These are phyloP conservation scores for Neelides sp. DNA, from an alignment of 1,140 invertebrate species.

Conservation along the genomic window DNA sequence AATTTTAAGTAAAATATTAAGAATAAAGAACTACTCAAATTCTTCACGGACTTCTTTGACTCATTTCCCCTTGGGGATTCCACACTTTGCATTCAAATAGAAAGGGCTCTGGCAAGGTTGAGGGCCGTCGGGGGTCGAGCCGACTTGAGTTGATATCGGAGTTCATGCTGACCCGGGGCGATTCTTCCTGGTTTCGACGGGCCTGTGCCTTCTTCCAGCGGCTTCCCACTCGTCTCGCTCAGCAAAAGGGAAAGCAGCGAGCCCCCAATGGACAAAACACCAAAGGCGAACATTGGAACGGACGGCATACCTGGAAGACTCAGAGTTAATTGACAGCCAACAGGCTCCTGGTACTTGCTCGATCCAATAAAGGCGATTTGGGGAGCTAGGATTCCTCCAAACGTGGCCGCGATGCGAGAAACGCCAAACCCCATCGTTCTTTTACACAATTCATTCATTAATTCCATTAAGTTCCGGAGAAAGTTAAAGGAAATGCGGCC, in stretches of 20 bases:
- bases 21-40: no score
- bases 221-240: conserved; percentile 17
- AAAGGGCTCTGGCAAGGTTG: no score
- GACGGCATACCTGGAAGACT: conserved; percentile 13
- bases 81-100: no score
- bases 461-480: no score
- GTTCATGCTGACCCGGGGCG: no score
- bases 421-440: conserved; percentile 13
- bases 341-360: background rate
- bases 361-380: conserved; percentile 7
- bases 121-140: no score
- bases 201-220: conserved; percentile 21
- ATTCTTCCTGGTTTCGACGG: no score
- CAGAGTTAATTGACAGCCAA: background rate
- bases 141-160: no score
- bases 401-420: background rate
- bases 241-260: conserved; percentile 14
- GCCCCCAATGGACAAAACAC: conserved; percentile 8
- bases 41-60: no score
- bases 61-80: no score
- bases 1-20: no score
- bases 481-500: no score
- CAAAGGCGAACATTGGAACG: conserved; percentile 21
- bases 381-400: conserved; percentile 5
- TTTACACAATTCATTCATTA: conserved; percentile 8